Percentiles rank a stretch among this genome's conserved stretches.
phyloP scores from a whole-genome alignment of 92 coral and sea anemone species.

The Phenganax marumi region DNA sequence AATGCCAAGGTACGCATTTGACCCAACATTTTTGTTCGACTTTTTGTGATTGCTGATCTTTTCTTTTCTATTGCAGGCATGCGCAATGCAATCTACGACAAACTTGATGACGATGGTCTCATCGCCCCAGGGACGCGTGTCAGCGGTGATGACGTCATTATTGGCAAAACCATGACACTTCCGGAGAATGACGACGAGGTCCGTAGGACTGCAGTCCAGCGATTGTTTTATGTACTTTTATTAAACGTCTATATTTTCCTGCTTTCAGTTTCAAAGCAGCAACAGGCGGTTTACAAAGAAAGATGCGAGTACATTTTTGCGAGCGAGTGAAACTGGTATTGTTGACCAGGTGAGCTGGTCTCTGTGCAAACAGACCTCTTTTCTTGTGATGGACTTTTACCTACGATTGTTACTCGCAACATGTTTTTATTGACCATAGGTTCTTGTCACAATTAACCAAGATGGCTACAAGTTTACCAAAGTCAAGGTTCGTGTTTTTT shows the following conservation, averaged over 20 bases:
- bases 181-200: conserved; percentile 99
- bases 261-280: conserved; percentile 80
- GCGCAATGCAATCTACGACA: conserved; percentile 97
- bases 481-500: conserved; percentile 69
- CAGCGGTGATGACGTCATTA: conserved; percentile 98
- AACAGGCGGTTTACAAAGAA: conserved; percentile 76
- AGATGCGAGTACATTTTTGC: conserved; percentile 89
- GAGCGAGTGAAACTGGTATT: conserved; percentile 98
- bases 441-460: conserved; percentile 96
- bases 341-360: conserved; percentile 77
- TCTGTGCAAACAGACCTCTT: background rate
- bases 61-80: conserved; percentile 61
- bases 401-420: background rate
- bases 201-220: background rate
- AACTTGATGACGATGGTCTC: conserved; percentile 96
- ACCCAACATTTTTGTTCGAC: background rate
- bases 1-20: conserved; percentile 65
- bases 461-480: conserved; percentile 98
- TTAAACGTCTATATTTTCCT: background rate
- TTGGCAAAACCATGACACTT: conserved; percentile 88
- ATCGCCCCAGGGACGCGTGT: conserved; percentile 96
- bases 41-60: background rate
- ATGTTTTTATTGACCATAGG: conserved; percentile 50
- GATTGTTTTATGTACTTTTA: background rate
- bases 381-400: background rate